Evolutionary conservation across 2,797 vertebrate genomes (phyloP).

Genomic region (Novumbra hubbsi): DNA sequence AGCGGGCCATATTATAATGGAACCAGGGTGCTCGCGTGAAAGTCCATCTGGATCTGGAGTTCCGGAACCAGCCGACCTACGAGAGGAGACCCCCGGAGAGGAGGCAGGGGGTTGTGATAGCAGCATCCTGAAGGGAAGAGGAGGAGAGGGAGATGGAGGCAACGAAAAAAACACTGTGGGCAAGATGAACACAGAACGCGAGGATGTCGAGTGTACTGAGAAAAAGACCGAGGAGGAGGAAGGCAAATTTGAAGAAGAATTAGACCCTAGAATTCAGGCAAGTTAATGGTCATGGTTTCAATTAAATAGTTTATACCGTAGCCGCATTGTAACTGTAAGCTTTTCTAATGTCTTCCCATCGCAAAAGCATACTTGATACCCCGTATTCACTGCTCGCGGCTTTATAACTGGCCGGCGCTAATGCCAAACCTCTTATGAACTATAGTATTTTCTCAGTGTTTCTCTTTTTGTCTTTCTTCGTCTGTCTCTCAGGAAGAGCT

Average conservation of each 20-base stretch:
- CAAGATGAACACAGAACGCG: slow-evolving; percentile 28
- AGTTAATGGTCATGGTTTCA: slow-evolving; percentile 3
- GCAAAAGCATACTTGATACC: background rate
- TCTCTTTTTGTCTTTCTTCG: background rate
- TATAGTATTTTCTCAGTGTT: background rate
- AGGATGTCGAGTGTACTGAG: slow-evolving; percentile 28
- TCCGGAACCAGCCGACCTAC: slow-evolving; percentile 43
- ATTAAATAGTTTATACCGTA: background rate
- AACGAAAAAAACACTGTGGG: slow-evolving; percentile 21
- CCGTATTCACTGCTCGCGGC: background rate
- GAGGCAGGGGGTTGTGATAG: slow-evolving; percentile 45
- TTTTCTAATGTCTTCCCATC: background rate
- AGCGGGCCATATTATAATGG: slow-evolving; percentile 50
- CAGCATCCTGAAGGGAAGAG: slow-evolving; percentile 45
- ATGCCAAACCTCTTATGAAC: background rate
- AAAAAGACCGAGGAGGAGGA: slow-evolving; percentile 42
- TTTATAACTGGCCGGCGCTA: background rate
- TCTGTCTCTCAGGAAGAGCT: slow-evolving; percentile 81
- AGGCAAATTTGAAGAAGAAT: slow-evolving; percentile 74
- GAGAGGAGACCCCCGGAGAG: slow-evolving; percentile 67
- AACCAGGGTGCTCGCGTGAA: slow-evolving; percentile 66
- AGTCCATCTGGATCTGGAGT: slow-evolving; percentile 44
- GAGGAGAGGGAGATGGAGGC: slow-evolving; percentile 37
- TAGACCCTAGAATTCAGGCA: slow-evolving; percentile 86
- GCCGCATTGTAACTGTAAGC: background rate